Conservation (phyloP, 2,113 vertebrate genomes). For the Cichladusa arquata region DNA sequence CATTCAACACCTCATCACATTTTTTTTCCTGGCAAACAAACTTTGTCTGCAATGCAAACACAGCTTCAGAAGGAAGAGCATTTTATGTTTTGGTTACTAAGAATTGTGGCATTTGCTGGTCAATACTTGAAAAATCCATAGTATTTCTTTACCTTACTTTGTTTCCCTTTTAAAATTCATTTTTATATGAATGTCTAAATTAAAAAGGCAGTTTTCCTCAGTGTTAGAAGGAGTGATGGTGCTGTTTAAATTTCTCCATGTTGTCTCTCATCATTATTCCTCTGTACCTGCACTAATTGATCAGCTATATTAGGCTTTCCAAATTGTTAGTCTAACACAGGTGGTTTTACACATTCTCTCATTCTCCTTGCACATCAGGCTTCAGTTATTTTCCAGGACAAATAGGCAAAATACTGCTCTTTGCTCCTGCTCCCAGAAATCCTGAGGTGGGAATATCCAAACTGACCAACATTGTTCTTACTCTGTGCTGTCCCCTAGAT, state of each 20-base stretch:
- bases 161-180: not conserved
- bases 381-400: not conserved
- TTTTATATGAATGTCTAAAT: not conserved
- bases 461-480: not conserved
- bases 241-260: not conserved
- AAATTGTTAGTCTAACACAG: not conserved
- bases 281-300: not conserved
- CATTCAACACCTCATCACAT: not conserved
- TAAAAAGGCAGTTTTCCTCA: not conserved
- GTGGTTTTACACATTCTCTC: not conserved
- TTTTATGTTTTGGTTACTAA: not conserved
- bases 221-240: no score
- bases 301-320: not conserved
- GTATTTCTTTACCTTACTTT: not conserved
- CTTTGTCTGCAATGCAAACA: not conserved
- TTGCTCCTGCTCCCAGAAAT: constrained; percentile 16
- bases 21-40: not conserved
- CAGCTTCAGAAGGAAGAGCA: not conserved
- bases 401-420: not conserved
- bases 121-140: not conserved
- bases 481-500: not conserved
- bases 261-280: not conserved
- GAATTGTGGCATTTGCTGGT: not conserved
- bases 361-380: not conserved
- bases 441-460: not conserved